Evolutionary conservation across 2,113 vertebrate genomes (phyloP).

Genomic region (Ellobius talpinus): DNA sequence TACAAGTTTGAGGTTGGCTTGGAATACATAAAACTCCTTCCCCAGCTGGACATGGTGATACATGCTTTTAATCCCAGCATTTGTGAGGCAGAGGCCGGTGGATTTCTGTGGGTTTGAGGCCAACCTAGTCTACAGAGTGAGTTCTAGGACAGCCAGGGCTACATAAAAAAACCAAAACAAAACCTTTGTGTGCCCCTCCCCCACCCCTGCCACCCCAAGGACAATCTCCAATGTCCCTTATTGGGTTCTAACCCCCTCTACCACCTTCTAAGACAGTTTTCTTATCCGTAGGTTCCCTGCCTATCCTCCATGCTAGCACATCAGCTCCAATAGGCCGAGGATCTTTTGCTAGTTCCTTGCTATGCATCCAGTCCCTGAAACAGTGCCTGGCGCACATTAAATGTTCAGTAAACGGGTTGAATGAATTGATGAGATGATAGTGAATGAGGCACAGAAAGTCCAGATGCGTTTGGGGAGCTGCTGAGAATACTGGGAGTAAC

Average conservation of each 20-base stretch:
- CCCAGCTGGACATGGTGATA: neutral
- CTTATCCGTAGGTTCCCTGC: neutral
- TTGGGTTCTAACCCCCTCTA: neutral
- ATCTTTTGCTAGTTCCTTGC: constrained; percentile 36
- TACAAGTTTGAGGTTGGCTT: neutral
- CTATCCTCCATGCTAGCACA: neutral
- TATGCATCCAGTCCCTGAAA: constrained; percentile 22
- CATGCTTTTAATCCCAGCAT: neutral
- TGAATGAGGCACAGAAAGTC: neutral
- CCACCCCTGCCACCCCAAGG: neutral
- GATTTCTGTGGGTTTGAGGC: neutral
- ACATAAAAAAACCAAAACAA: neutral
- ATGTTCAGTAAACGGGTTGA: constrained; percentile 25
- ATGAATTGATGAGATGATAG: constrained; percentile 21
- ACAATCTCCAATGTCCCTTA: neutral
- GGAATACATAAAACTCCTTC: neutral
- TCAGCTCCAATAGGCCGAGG: neutral
- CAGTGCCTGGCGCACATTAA: constrained; percentile 12
- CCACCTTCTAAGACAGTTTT: neutral
- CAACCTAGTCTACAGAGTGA: neutral
- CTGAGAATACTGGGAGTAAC: neutral
- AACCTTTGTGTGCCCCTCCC: neutral
- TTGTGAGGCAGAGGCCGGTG: neutral
- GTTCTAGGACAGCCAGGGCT: neutral
- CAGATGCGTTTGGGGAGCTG: neutral